phyloP scores from a whole-genome alignment of 2,797 vertebrate species.

The Falco concolor region DNA sequence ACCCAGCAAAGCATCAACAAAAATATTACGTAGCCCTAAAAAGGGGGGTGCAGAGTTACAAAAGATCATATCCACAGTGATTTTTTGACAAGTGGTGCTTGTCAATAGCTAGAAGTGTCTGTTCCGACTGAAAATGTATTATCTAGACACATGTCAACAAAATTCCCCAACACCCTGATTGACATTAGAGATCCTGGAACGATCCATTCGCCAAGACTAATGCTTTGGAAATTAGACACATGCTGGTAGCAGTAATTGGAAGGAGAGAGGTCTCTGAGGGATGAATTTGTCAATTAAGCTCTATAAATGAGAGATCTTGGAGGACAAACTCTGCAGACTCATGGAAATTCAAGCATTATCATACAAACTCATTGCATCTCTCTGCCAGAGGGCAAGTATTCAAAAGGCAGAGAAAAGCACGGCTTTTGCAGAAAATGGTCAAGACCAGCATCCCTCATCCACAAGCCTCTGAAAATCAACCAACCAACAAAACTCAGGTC shows the following conservation, averaged over 20 bases:
- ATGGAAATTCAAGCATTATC: not conserved
- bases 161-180: not conserved
- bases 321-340: not conserved
- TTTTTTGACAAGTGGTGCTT: not conserved
- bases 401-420: not conserved
- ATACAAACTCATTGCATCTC: not conserved
- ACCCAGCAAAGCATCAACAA: not conserved
- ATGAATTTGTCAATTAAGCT: constrained; percentile 1
- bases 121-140: not conserved
- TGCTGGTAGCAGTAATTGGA: not conserved
- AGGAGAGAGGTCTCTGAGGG: not conserved
- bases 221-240: not conserved
- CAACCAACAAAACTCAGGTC: not conserved
- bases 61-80: not conserved
- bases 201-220: not conserved
- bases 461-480: not conserved
- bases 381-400: not conserved
- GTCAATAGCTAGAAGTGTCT: not conserved
- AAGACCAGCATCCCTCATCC: not conserved
- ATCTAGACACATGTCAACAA: not conserved
- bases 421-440: not conserved
- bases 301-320: not conserved
- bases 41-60: not conserved
- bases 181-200: not conserved
- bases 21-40: not conserved